Conservation (phyloP, 2,888 invertebrate species). For the Parelbella ahira region DNA sequence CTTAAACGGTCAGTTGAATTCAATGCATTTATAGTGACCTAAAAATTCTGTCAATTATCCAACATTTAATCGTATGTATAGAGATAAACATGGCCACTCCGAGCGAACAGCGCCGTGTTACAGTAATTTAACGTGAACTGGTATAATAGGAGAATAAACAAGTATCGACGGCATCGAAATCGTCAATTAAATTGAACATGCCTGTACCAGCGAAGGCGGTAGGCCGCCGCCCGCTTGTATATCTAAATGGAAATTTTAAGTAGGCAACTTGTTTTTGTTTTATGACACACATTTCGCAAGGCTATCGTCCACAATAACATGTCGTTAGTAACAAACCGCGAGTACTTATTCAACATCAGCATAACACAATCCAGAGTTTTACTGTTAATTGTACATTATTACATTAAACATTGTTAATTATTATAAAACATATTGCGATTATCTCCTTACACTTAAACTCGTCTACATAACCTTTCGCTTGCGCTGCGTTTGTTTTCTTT, state of each 20-base stretch:
- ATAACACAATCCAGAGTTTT: conserved; percentile 5
- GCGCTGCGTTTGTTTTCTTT: conserved; percentile 15
- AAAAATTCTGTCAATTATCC: too few relatives aligned
- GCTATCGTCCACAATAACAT: conserved; percentile 8
- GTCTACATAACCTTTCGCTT: conserved; percentile 10
- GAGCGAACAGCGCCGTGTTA: too few relatives aligned
- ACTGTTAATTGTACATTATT: not conserved
- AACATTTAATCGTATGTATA: too few relatives aligned
- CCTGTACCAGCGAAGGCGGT: conserved; percentile 8
- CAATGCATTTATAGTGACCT: too few relatives aligned
- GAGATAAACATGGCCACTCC: too few relatives aligned
- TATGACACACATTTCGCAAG: conserved; percentile 21
- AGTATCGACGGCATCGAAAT: conserved; percentile 7
- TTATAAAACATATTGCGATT: too few relatives aligned
- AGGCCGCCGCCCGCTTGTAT: not conserved
- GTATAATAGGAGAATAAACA: too few relatives aligned
- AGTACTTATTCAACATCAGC: conserved; percentile 5
- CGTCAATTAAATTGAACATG: conserved; percentile 17
- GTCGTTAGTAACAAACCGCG: conserved; percentile 11
- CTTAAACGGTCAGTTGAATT: too few relatives aligned
- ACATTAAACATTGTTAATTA: not conserved
- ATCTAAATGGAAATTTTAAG: conserved; percentile 10
- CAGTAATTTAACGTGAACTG: too few relatives aligned
- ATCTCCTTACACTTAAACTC: too few relatives aligned
- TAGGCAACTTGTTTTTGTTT: conserved; percentile 18